Evolutionary conservation across 2,888 invertebrate species (phyloP), one percentile per base, ranked within the genome.

Genomic region (Allygus modestus): DNA sequence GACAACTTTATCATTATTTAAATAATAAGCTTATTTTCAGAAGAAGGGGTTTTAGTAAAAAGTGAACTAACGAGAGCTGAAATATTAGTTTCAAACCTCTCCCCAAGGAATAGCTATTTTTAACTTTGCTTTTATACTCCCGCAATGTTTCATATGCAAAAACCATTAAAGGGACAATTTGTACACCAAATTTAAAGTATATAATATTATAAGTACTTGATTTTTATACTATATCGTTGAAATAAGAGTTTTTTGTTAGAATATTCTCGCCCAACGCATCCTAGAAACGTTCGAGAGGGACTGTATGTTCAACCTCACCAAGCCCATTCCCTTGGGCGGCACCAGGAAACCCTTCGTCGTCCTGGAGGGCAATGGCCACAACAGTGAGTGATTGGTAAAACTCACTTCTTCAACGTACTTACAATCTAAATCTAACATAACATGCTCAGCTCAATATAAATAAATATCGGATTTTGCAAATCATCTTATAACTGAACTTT

Each of bases 321-420:
- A 41, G 28, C 46, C 37, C 17, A 20, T 77, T 5, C 77, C 77
- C 26, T 4, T 0, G 51, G 77, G 51, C 26, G 41, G 12, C 41
- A 28, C 51, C 20, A 23, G 77, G 28, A 43, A 46, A 77, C 77
- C 77, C 77, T 77, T 77, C 77, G 37, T 77, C 4, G 77, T 77
- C 41, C n/a, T 77, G 23, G 77, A 77, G 77, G 77, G 77, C 20
- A 77, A 77, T 23, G 77, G n/a, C 23, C 77, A 46, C 26, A 51
- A 20, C 51, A 77, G 77, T 77, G 41, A 77, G 77, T 77, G 11
- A 33, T 46, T 46, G 46, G 12, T 46, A 46, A 37, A 7, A 9
- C 9, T 4, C 54, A 54, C 2, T 54, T 54, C n/a, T n/a, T 12
- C 15, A 12, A 46, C 15, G 9, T 46, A 12, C 11, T 12, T 46